Evolutionary conservation across 2,888 invertebrate species (phyloP).

Genomic region (Drosophila rellima): DNA sequence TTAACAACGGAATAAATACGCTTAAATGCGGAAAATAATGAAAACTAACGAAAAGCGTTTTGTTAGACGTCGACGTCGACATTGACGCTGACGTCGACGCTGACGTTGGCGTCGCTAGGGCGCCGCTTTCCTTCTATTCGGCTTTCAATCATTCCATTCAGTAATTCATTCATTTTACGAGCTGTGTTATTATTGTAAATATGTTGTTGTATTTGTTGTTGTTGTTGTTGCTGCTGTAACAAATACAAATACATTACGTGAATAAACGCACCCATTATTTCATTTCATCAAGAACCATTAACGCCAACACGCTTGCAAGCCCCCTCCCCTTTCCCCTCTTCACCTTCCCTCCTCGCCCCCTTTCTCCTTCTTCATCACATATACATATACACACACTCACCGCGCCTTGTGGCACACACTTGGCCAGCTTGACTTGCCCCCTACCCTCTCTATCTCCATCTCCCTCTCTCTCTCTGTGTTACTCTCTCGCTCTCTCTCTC

Average conservation of each 20-base stretch:
- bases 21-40: conserved; percentile 83
- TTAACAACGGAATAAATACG: conserved; percentile 83
- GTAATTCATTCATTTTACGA: conserved; percentile 80
- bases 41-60: conserved; percentile 82
- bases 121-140: conserved; percentile 77
- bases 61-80: conserved; percentile 62
- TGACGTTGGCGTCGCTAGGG: conserved; percentile 49
- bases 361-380: conserved; percentile 14
- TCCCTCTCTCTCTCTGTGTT: neutral
- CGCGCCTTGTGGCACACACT: conserved; percentile 68
- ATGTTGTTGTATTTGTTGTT: conserved; percentile 49
- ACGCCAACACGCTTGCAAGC: conserved; percentile 79
- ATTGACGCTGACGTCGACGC: conserved; percentile 33
- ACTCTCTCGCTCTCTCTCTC: neutral
- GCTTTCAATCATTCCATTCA: conserved; percentile 80
- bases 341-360: too few species aligned
- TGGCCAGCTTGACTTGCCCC: conserved; percentile 64
- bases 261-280: conserved; percentile 84
- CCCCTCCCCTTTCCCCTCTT: conserved; percentile 1
- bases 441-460: neutral
- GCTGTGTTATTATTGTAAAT: conserved; percentile 82
- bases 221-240: conserved; percentile 68
- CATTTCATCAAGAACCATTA: conserved; percentile 84
- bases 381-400: conserved; percentile 26
- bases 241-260: conserved; percentile 83